A percentile compares a stretch with the other conserved stretches of the same genome.
Evolutionary conservation across 2,888 invertebrate species (phyloP).

Genomic region (Meliscaeva auricollis): DNA sequence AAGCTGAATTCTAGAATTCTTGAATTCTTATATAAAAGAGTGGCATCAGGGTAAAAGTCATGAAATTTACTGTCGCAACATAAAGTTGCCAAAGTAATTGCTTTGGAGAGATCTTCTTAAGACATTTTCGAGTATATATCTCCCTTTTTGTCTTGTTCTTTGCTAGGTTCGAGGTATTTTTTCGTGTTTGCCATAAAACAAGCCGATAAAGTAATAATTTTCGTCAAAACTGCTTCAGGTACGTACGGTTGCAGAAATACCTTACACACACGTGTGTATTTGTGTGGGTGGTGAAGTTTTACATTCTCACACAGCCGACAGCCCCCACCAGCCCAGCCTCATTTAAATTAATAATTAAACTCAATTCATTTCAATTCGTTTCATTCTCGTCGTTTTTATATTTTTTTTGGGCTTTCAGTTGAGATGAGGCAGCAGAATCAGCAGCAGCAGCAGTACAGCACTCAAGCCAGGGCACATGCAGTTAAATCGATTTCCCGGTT

Average conservation of each 20-base stretch:
- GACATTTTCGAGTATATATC: slow-evolving; percentile 20
- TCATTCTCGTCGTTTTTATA: slow-evolving; percentile 32
- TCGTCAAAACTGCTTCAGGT: slow-evolving; percentile 65
- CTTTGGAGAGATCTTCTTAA: slow-evolving; percentile 57
- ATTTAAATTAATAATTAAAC: slow-evolving; percentile 75
- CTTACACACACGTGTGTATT: not conserved
- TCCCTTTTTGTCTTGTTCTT: not conserved
- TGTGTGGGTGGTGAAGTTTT: slow-evolving; percentile 10
- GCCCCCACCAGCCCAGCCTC: slow-evolving; percentile 30
- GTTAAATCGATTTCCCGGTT: slow-evolving; percentile 71
- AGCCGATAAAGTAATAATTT: slow-evolving; percentile 72
- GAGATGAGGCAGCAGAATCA: not conserved
- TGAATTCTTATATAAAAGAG: slow-evolving; percentile 40
- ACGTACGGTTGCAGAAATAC: slow-evolving; percentile 1
- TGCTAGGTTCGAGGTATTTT: not conserved
- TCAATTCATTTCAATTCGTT: slow-evolving; percentile 75
- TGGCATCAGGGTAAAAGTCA: slow-evolving; percentile 61
- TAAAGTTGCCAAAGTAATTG: slow-evolving; percentile 73
- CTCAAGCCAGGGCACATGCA: slow-evolving; percentile 42
- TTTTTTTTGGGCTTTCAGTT: slow-evolving; percentile 25
- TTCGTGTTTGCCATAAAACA: slow-evolving; percentile 49
- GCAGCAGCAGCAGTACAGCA: not conserved
- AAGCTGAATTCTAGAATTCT: slow-evolving; percentile 55
- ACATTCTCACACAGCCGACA: slow-evolving; percentile 7
- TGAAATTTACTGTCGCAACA: slow-evolving; percentile 74